These are phyloP conservation scores for Brachionichthys hirsutus DNA, from an alignment of 2,113 vertebrate genomes.

Conservation along the genomic window DNA sequence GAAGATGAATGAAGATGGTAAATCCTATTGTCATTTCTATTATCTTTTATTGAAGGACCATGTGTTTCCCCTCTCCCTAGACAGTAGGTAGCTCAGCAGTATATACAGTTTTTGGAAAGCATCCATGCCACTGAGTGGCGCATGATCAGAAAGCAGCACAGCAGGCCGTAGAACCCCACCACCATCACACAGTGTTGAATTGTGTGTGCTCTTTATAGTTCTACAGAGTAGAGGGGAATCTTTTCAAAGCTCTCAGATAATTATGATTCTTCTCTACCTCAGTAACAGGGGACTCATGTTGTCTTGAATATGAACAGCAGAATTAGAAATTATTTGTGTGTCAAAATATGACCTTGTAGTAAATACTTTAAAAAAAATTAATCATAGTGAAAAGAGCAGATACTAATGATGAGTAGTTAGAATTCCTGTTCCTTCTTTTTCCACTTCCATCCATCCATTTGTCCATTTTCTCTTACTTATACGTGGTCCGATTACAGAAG, in stretches of 20 bases:
- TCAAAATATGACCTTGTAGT: no score
- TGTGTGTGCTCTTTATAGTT: constrained; percentile 27
- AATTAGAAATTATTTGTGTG: not conserved
- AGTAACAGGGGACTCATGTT: not conserved
- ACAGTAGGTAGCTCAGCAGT: constrained; percentile 56
- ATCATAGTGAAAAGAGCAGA: no score
- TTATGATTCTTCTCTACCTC: constrained; percentile 21
- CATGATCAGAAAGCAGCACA: constrained; percentile 64
- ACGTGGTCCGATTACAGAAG: no score
- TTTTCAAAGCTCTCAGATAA: constrained; percentile 28
- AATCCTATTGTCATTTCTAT: constrained; percentile 77
- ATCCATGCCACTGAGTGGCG: constrained; percentile 50
- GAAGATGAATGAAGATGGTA: constrained; percentile 71
- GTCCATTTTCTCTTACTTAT: no score
- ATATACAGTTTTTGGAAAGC: constrained; percentile 60
- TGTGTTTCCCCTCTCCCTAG: constrained; percentile 56
- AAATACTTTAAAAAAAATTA: no score
- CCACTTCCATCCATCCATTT: no score
- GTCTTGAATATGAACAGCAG: not conserved
- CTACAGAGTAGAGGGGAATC: constrained; percentile 27
- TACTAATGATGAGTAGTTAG: no score
- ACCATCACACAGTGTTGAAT: constrained; percentile 43
- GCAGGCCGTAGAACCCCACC: constrained; percentile 58
- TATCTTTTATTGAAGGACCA: constrained; percentile 72
- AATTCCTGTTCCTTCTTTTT: no score